Conservation (phyloP, 2,113 vertebrate genomes). For the Dasyurus viverrinus region DNA sequence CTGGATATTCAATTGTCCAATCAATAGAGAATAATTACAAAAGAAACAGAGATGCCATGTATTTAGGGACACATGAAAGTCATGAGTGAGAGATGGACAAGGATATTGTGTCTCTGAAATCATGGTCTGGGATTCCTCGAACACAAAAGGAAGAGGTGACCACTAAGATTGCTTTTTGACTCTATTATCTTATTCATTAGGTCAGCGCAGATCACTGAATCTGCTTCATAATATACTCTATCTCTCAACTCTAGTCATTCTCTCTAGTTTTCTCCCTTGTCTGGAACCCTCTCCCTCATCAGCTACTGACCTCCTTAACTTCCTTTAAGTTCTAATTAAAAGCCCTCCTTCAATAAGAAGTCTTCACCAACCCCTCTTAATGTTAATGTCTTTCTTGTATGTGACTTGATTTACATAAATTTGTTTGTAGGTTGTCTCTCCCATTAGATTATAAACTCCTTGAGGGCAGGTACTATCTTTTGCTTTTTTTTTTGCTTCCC, state of each 20-base stretch:
- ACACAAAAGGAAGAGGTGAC: not conserved
- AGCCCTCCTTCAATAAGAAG: too few species aligned
- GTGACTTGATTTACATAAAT: too few species aligned
- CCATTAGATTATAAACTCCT: too few species aligned
- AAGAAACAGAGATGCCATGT: not conserved
- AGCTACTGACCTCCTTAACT: too few species aligned
- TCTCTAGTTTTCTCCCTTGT: not conserved
- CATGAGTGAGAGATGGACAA: not conserved
- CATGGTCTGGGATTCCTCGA: not conserved
- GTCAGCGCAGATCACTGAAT: not conserved
- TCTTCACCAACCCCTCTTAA: too few species aligned
- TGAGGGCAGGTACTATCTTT: too few species aligned
- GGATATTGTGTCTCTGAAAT: not conserved
- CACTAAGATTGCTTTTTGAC: too few species aligned
- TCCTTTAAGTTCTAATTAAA: too few species aligned
- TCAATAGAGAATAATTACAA: not conserved
- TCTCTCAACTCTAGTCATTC: not conserved
- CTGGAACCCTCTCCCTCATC: too few species aligned
- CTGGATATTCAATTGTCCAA: not conserved
- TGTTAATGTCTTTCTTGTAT: too few species aligned
- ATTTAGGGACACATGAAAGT: not conserved
- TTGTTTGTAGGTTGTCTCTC: too few species aligned
- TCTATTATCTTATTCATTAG: not conserved
- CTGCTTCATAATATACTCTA: not conserved
- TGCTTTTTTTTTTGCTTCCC: too few species aligned